These are phyloP conservation scores for Melipona bicolor DNA, from an alignment of 2,888 invertebrate species.

Conservation along the genomic window DNA sequence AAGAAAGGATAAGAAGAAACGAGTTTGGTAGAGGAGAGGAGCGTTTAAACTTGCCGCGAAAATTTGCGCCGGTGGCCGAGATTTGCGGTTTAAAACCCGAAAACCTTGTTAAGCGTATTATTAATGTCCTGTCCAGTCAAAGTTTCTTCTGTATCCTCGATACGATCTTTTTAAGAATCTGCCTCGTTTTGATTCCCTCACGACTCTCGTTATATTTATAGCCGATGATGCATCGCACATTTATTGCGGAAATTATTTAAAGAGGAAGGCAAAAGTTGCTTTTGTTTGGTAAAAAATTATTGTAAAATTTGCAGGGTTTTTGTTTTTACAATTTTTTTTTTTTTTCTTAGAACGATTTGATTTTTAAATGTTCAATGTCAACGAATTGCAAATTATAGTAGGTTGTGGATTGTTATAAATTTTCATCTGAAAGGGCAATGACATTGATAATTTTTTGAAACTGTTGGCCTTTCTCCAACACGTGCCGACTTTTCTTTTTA, in stretches of 20 bases:
- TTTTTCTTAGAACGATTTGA: background rate
- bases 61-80: conserved; percentile 6
- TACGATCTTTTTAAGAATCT: conserved; percentile 33
- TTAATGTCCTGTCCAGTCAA: conserved; percentile 13
- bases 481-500: conserved; percentile 48
- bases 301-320: no score
- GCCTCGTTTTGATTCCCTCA: background rate
- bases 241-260: background rate
- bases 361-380: background rate
- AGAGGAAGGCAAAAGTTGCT: background rate
- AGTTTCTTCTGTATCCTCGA: background rate
- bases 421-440: background rate
- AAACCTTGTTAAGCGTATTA: conserved; percentile 32
- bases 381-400: background rate
- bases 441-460: background rate
- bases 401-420: no score
- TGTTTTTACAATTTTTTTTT: background rate
- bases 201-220: conserved; percentile 12
- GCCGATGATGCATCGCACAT: background rate
- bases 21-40: conserved; percentile 5
- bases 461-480: background rate
- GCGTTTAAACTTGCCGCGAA: conserved; percentile 21
- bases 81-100: conserved; percentile 20
- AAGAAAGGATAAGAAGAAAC: conserved; percentile 29
- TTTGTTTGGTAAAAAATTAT: background rate